A percentile compares a stretch with the other conserved stretches of the same genome.
These are phyloP conservation scores for Drosophila micromelanica DNA, from an alignment of 1,140 invertebrate species.

Conservation along the genomic window DNA sequence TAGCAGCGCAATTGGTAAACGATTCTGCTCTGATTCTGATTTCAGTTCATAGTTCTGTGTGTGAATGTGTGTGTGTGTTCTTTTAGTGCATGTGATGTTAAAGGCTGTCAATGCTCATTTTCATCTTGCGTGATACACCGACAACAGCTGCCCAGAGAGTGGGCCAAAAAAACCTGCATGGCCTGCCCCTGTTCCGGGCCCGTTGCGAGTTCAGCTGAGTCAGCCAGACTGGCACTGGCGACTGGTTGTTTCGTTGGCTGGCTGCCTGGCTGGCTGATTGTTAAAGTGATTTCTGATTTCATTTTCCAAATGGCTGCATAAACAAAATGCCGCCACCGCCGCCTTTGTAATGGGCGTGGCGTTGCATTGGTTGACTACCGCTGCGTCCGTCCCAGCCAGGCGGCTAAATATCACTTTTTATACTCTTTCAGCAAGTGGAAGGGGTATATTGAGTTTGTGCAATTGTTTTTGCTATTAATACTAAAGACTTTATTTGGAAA, in stretches of 20 bases:
- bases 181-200: neutral
- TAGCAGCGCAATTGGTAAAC: slow-evolving; percentile 36
- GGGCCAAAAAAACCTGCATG: slow-evolving; percentile 30
- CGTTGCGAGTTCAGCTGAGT: slow-evolving; percentile 29
- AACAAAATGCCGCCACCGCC: slow-evolving; percentile 54
- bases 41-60: neutral
- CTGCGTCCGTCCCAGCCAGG: slow-evolving; percentile 14
- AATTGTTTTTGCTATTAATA: too few relatives aligned
- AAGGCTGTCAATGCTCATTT: slow-evolving; percentile 44
- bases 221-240: slow-evolving; percentile 25
- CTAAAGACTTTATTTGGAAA: too few relatives aligned
- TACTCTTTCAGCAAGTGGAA: too few relatives aligned
- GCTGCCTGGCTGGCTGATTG: slow-evolving; percentile 22
- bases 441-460: too few relatives aligned
- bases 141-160: slow-evolving; percentile 37
- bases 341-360: slow-evolving; percentile 14
- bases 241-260: slow-evolving; percentile 8
- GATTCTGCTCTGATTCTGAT: slow-evolving; percentile 7
- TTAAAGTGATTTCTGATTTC: slow-evolving; percentile 64
- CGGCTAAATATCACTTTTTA: slow-evolving; percentile 12
- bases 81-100: slow-evolving; percentile 26
- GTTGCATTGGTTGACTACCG: slow-evolving; percentile 19
- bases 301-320: slow-evolving; percentile 75
- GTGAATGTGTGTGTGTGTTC: neutral
- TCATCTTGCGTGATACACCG: slow-evolving; percentile 40